Conservation (phyloP, 1,140 invertebrate genomes). For the Latrodectus geometricus region DNA sequence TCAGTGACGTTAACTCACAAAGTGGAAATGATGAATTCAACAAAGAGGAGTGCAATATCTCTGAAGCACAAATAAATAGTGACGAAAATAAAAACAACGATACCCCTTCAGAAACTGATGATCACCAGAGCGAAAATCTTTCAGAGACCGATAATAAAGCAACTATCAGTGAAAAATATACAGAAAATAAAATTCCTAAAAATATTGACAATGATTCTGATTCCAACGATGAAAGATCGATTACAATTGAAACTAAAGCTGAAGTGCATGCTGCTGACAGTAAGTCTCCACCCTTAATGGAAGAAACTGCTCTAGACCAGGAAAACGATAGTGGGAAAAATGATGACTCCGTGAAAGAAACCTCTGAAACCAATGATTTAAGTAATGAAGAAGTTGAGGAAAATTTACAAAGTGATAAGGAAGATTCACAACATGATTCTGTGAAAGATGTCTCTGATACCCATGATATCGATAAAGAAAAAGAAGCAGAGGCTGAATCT, state of each 20-base stretch:
- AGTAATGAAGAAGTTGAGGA: not conserved
- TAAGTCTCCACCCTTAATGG: conserved; percentile 9
- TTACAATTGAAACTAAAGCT: conserved; percentile 28
- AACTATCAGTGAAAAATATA: not conserved
- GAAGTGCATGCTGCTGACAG: conserved; percentile 46
- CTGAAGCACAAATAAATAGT: not conserved
- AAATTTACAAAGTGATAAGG: not conserved
- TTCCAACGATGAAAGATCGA: conserved; percentile 19
- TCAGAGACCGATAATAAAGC: not conserved
- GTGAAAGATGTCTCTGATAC: not conserved
- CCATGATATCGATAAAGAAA: not conserved
- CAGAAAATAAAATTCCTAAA: conserved; percentile 10
- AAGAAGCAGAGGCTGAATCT: not conserved
- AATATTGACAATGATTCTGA: conserved; percentile 42
- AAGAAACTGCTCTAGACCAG: not conserved
- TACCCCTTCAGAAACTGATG: not conserved
- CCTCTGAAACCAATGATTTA: not conserved
- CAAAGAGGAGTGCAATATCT: not conserved
- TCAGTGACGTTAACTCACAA: not conserved
- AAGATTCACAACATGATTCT: not conserved
- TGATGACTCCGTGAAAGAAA: not conserved
- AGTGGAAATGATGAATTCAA: no score
- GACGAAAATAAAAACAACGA: not conserved
- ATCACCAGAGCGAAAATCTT: not conserved
- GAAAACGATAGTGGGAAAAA: not conserved